Base-by-base conservation (phyloP, 2,888 invertebrate species). In the Erebia aethiops region DNA sequence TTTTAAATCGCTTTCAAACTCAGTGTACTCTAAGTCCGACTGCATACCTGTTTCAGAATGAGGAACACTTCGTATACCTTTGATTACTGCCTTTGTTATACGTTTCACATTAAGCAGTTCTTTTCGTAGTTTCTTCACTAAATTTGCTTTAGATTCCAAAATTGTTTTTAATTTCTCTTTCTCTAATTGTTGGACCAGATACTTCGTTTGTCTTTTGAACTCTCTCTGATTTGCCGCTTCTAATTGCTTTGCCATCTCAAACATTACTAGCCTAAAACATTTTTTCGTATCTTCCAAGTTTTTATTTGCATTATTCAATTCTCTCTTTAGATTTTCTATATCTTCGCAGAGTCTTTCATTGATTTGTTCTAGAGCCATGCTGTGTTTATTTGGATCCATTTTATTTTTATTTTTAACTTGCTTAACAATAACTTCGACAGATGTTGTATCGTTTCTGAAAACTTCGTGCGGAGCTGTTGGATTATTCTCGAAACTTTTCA, bases 371-470 rank as follows among this genome's bases (percentile, higher is more conserved):
- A 21, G 5, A 26, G 8, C 16, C 57, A 21, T 46, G 10, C 67
- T 43, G 41, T 13, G 18, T 35, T 66, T 69, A 52, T 69, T 64
- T 57, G 76, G 21, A 26, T 58, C 67, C 18, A 46, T 49, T 69
- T 79, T 81, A 43, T 79, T 81, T 73, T 78, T 81, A 66, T 80
- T 81, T 4, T 81, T 77, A 7, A 89, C 79, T 75, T 88, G 87
- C 80, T 90, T 91, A 1, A 90, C 87, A 49, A 89, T 83, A 4
- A 91, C 86, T 80, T 91, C 91, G 1, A 91, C 86, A 1, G 90
- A 87, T 35, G 89, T 89, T 11, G 87, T 88, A 41, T 88, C 86
- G 71, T 91, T 91, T 74, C 87, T 83, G 71, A 88, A 90, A 4
- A 90, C 86, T 77, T 90, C 88, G 61, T 83, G 86, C 0, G 87